A percentile compares a stretch with the other conserved stretches of the same genome.
These are phyloP conservation scores for Entomobrya proxima DNA, from an alignment of 2,888 invertebrate genomes.

Conservation along the genomic window DNA sequence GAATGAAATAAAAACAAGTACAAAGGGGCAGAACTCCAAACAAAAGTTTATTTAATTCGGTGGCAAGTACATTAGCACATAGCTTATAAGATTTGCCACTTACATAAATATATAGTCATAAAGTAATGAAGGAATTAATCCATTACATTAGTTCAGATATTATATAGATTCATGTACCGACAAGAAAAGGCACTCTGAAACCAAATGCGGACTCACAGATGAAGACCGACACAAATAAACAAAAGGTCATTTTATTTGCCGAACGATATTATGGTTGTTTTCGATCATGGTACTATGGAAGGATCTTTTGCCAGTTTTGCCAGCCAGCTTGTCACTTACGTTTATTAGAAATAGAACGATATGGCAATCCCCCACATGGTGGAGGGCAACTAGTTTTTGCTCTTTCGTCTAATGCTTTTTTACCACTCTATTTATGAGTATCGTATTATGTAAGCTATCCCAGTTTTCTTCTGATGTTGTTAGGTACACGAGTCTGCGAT, in stretches of 20 bases:
- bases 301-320: not conserved
- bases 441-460: no score
- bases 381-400: not conserved
- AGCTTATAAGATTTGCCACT: no score
- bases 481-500: not conserved
- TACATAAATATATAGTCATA: no score
- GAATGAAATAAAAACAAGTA: conserved; percentile 27
- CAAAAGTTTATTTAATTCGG: not conserved
- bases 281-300: no score
- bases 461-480: not conserved
- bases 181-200: not conserved
- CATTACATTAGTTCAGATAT: no score
- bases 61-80: no score
- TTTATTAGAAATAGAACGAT: not conserved
- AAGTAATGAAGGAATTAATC: no score
- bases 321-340: not conserved
- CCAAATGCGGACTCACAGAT: not conserved
- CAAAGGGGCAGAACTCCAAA: not conserved
- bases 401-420: no score
- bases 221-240: not conserved
- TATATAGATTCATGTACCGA: no score
- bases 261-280: not conserved
- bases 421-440: no score
- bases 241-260: not conserved
- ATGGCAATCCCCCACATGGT: not conserved